A percentile compares a stretch with the other conserved stretches of the same genome.
These are phyloP conservation scores for Oscheius myriophilus DNA, from an alignment of 2,888 invertebrate species.

Conservation along the genomic window DNA sequence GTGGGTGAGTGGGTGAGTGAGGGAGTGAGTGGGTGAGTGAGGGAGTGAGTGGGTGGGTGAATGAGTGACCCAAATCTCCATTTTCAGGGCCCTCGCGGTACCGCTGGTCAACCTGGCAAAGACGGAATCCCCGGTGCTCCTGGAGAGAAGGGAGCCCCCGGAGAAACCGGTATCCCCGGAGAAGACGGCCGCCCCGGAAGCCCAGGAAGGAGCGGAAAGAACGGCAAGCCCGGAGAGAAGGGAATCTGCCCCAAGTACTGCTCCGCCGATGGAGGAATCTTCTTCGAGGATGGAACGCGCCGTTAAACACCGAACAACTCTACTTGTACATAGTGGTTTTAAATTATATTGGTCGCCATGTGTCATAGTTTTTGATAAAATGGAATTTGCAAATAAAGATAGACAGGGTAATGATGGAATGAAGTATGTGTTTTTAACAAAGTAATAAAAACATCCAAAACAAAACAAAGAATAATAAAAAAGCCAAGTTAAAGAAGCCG, in stretches of 20 bases:
- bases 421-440: too few species aligned
- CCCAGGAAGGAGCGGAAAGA: slow-evolving; percentile 37
- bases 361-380: too few species aligned
- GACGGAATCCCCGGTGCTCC: slow-evolving; percentile 41
- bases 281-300: slow-evolving; percentile 52
- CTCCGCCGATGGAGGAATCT: slow-evolving; percentile 48
- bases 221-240: slow-evolving; percentile 45
- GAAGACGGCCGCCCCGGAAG: slow-evolving; percentile 40
- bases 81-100: slow-evolving; percentile 23
- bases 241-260: slow-evolving; percentile 54
- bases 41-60: too few species aligned
- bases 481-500: too few species aligned
- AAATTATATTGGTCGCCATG: too few species aligned
- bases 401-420: too few species aligned
- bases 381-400: too few species aligned
- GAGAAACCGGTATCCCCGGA: slow-evolving; percentile 36
- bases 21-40: too few species aligned
- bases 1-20: too few species aligned
- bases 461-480: too few species aligned
- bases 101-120: slow-evolving; percentile 28
- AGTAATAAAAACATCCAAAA: too few species aligned
- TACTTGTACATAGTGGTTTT: slow-evolving; percentile 19
- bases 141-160: slow-evolving; percentile 54
- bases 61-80: background rate
- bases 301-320: slow-evolving; percentile 26